phyloP scores from a whole-genome alignment of 2,113 vertebrate genomes.

The Poeciliopsis occidentalis region DNA sequence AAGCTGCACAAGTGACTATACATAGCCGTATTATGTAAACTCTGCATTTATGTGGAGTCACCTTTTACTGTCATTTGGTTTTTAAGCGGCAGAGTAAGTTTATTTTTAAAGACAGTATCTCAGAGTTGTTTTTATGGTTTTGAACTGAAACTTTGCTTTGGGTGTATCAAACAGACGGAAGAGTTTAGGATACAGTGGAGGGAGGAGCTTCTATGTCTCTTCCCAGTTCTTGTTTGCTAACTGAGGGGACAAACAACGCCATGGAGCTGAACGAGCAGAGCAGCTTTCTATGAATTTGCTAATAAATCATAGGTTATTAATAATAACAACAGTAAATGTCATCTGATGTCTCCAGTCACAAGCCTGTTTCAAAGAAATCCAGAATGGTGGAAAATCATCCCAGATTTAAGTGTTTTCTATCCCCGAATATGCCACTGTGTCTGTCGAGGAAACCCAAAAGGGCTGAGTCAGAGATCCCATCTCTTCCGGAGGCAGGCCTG shows the following conservation, averaged over 20 bases:
- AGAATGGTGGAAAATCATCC: slow-evolving; percentile 18
- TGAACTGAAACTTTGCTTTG: slow-evolving; percentile 10
- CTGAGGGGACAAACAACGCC: background rate
- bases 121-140: slow-evolving; percentile 13
- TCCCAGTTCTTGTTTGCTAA: slow-evolving; percentile 25
- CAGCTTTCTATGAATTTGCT: slow-evolving; percentile 32
- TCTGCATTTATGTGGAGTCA: background rate
- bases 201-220: slow-evolving; percentile 5
- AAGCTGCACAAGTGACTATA: slow-evolving; percentile 36
- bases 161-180: slow-evolving; percentile 17
- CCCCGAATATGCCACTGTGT: slow-evolving; percentile 58
- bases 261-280: slow-evolving; percentile 11
- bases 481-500: slow-evolving; percentile 75
- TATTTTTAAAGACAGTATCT: slow-evolving; percentile 26
- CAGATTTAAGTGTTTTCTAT: slow-evolving; percentile 32
- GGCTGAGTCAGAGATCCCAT: slow-evolving; percentile 81
- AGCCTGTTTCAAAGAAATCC: slow-evolving; percentile 17
- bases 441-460: slow-evolving; percentile 80
- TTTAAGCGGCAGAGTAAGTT: background rate
- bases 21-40: slow-evolving; percentile 41
- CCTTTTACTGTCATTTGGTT: background rate
- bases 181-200: slow-evolving; percentile 20
- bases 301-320: slow-evolving; percentile 27
- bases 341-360: slow-evolving; percentile 2
- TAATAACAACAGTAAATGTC: slow-evolving; percentile 8